phyloP scores from a whole-genome alignment of 2,113 vertebrate genomes.

The Gymnorhina tibicen region DNA sequence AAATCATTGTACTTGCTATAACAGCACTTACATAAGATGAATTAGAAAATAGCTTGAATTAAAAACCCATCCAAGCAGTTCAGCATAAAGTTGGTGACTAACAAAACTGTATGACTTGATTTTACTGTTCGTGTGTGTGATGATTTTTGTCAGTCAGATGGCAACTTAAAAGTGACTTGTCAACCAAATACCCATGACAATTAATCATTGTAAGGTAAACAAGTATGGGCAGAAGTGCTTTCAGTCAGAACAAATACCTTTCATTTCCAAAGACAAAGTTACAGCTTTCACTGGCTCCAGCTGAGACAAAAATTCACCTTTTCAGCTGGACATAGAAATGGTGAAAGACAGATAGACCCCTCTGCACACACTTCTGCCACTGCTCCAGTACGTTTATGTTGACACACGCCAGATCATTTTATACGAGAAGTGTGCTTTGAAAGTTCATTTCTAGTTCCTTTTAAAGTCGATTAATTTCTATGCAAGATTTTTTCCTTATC shows the following conservation, averaged over 20 bases:
- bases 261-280: background rate
- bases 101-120: background rate
- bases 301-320: background rate
- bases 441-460: background rate
- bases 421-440: background rate
- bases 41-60: background rate
- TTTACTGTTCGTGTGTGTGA: background rate
- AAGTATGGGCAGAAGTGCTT: background rate
- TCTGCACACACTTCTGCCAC: background rate
- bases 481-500: background rate
- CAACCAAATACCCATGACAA: background rate
- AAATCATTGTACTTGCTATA: background rate
- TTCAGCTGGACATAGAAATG: background rate
- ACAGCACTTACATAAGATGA: background rate
- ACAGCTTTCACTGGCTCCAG: background rate
- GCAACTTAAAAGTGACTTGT: background rate
- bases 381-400: background rate
- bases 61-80: background rate
- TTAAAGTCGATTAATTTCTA: background rate
- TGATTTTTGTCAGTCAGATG: background rate
- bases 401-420: background rate
- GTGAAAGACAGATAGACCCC: background rate
- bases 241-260: background rate
- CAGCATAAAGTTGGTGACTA: background rate
- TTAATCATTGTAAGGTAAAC: background rate